Evolutionary conservation across 2,113 vertebrate species (phyloP).

Genomic region (Neodon shergylaensis): DNA sequence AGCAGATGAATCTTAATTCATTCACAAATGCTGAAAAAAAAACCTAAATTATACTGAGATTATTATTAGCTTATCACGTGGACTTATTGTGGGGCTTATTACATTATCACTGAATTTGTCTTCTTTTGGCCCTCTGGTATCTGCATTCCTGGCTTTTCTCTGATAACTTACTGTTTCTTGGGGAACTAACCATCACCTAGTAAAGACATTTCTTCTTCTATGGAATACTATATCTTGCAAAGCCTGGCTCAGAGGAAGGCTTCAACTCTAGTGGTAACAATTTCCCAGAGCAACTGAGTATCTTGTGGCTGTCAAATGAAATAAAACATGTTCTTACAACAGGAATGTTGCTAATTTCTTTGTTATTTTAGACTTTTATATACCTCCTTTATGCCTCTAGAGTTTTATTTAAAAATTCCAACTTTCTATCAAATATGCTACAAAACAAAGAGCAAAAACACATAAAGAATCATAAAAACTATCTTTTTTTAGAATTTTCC

Average conservation of each 20-base stretch:
- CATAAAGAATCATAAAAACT: background rate
- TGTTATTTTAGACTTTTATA: background rate
- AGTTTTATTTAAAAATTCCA: background rate
- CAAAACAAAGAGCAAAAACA: background rate
- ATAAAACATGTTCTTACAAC: background rate
- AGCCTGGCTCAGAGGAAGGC: rapidly evolving
- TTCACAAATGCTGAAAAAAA: background rate
- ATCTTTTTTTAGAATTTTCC: background rate
- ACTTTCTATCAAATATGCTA: background rate
- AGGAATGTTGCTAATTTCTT: background rate
- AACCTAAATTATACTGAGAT: background rate
- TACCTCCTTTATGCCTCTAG: background rate
- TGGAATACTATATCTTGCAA: background rate
- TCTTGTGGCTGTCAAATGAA: no score
- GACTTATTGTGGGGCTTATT: rapidly evolving
- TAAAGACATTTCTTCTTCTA: background rate
- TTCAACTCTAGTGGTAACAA: background rate
- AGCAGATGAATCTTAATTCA: background rate
- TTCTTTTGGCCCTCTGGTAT: background rate
- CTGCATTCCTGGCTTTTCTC: background rate
- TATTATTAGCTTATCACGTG: background rate
- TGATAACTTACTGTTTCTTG: background rate
- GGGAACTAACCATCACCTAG: background rate
- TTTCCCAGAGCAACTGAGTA: background rate
- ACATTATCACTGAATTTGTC: background rate